Evolutionary conservation across 2,113 vertebrate genomes (phyloP), one percentile per base, ranked within the genome.

Genomic region (Bubo scandiacus): DNA sequence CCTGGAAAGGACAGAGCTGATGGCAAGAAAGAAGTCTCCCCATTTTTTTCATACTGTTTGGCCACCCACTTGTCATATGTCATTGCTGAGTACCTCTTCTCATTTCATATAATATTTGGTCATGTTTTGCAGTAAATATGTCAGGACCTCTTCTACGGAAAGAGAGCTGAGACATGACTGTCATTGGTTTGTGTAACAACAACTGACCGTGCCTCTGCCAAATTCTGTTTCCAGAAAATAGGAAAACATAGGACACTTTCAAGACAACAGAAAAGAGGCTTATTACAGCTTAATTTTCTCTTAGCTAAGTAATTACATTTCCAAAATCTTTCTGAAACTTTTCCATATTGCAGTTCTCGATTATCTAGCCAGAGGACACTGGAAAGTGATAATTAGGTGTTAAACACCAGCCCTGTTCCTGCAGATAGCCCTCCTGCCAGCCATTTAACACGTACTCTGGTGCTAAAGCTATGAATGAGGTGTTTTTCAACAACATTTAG

Each of bases 381-480:
- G 70, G 43, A 54, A 95, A 97, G 94, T 55, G 92, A 92, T 92
- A 95, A 97, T 92, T 81, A 91, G 62, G 86, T 94, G 94, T 85
- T 86, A 97, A 96, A 85, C 70, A 87, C 70, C 26, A 80, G 36
- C 54, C 43, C 1, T 71, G 70, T 47, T 87, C 73, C 57, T 79
- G 68, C 73, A 94, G 91, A 96, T 95, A 95, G 84, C 20, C 81
- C 65, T 92, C 73, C 81, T 87, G 81, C n/a, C 81, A 92, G 66
- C 54, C 66, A 51, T 92, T 94, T 97, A 72, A 89, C 78, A 51
- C 70, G 63, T 79, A 25, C 30, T 81, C 52, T 30, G 43, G 57
- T 84, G 88, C 57, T 94, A 96, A 92, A 95, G 61, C 80, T 89
- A 79, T 77, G 68, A 94, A 71, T 65, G 10, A 75, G 52, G 65